Evolutionary conservation across 2,113 vertebrate genomes (phyloP), one percentile per base, ranked within the genome.

Genomic region (Heterotis niloticus): DNA sequence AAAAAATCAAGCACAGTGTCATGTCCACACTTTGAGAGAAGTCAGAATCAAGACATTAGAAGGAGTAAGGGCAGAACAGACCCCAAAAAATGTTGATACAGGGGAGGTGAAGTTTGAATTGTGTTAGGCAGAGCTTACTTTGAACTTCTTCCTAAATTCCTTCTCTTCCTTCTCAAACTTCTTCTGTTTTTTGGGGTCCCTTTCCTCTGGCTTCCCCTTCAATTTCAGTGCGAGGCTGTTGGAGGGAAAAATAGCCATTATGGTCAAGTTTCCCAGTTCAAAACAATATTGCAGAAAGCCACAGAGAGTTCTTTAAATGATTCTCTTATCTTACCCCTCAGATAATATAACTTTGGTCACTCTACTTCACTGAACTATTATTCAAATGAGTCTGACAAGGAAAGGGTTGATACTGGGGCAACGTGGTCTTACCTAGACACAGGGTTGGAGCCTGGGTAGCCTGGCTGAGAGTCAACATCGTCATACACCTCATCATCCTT

Each of bases 81-180:
- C 34, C 14, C 9, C 10, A 14, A 44, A 16, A 66, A 10, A 28
- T 24, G 23, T 44, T 56, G 18, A 24, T n/a, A n/a, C 20, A 34
- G 34, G 14, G 3, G 20, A 56, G 51, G 18, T 56, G 1, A 34
- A 0, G 1, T 11, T 5, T 14, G 26, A 69, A 26, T 62, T 14
- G 59, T 62, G 59, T 14, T 20, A 26, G 71, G 29, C 17, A 56
- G 26, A 64, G 77, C 90, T 80, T 85, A 98, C 96, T 90, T 95
- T 96, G 86, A 98, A 97, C 84, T 94, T 98, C 91, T 95, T 98
- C 79, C 95, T 92, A 85, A 98, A 95, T 0, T 96, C 95, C 86
- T 95, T 97, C 84, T 97, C 96, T 83, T 98, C 95, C 87, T 90
- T 96, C 84, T 96, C 95, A 16, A 93, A 89, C 82, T 91, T 96